Conservation (phyloP, 2,888 invertebrate genomes). For the Stramonita haemastoma region DNA sequence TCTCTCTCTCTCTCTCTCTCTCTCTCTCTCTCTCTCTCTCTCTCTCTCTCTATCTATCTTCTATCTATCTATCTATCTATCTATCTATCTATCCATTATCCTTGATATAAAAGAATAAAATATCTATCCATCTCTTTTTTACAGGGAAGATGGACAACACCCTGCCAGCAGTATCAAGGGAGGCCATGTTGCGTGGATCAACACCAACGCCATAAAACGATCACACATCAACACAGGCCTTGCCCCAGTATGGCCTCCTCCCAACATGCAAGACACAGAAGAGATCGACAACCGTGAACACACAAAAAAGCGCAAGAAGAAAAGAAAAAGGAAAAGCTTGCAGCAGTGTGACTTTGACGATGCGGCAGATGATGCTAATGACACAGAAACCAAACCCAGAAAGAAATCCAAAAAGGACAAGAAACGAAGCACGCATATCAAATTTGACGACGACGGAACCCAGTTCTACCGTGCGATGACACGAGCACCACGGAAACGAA, state of each 20-base stretch:
- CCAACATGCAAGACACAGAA: neutral
- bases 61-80: conserved; percentile 2
- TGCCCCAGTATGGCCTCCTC: neutral
- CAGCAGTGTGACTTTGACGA: neutral
- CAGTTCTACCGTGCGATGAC: neutral
- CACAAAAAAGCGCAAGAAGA: neutral
- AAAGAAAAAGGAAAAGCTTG: neutral
- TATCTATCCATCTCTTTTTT: conserved; percentile 4
- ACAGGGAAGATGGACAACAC: neutral
- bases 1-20: neutral
- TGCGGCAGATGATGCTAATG: neutral
- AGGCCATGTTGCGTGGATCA: conserved; percentile 37
- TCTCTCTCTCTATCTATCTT: neutral
- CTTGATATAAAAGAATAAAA: no score
- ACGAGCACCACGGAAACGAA: neutral
- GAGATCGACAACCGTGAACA: neutral
- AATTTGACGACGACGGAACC: conserved; percentile 67
- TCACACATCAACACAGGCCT: conserved; percentile 40
- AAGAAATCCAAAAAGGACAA: conserved; percentile 14
- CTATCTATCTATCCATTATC: neutral
- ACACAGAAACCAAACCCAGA: neutral
- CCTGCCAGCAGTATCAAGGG: conserved; percentile 38
- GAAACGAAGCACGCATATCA: conserved; percentile 55
- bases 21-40: conserved; percentile 27
- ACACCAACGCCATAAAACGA: conserved; percentile 34